phyloP scores from a whole-genome alignment of 2,888 invertebrate species.

The Slavum lentiscoides region DNA sequence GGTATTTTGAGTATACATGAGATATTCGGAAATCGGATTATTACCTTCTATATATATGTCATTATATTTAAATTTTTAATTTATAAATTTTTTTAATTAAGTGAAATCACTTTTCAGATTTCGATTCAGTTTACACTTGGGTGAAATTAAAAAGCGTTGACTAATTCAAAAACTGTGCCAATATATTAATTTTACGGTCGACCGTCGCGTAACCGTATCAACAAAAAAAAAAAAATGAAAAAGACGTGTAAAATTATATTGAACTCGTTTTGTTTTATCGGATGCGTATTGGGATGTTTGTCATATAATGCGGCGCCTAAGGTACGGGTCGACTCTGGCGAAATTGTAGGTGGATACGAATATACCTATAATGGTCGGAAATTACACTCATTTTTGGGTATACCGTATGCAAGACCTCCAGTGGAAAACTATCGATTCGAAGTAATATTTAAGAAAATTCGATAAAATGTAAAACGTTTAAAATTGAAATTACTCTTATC shows the following conservation, averaged over 20 bases:
- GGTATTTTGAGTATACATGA: no score
- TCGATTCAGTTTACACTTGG: no score
- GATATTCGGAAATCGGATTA: no score
- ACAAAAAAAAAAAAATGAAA: neutral
- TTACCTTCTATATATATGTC: no score
- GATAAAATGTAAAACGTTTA: neutral
- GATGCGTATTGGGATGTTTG: neutral
- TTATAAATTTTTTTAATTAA: no score
- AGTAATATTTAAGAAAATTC: constrained; percentile 50
- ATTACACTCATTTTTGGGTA: constrained; percentile 55
- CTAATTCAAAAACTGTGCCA: no score
- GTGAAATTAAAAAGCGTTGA: no score
- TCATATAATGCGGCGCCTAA: constrained; percentile 13
- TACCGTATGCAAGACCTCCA: constrained; percentile 57
- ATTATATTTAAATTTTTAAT: no score
- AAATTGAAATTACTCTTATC: constrained; percentile 37
- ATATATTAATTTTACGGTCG: neutral
- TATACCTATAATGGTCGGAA: constrained; percentile 44
- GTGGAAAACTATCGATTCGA: constrained; percentile 56
- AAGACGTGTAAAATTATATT: neutral
- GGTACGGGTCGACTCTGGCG: constrained; percentile 53
- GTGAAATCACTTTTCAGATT: no score
- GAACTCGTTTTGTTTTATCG: neutral
- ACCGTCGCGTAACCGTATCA: neutral
- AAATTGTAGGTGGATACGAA: constrained; percentile 45